Base-by-base conservation (phyloP, 2,797 vertebrate genomes). In the Rhinogobio ventralis region DNA sequence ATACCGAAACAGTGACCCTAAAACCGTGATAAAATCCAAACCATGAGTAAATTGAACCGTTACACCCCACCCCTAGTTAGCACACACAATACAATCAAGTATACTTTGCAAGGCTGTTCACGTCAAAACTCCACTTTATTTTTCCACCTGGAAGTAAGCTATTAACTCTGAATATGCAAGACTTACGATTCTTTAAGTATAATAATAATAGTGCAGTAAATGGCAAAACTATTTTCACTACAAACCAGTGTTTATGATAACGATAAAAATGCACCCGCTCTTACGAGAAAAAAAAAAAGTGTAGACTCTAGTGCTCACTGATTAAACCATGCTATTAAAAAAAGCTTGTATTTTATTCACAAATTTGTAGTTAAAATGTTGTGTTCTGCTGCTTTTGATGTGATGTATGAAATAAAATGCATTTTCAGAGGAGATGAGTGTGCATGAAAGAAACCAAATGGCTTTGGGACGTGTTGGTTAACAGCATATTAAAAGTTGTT, bases 361-460 rank as follows among this genome's bases (percentile, higher is more conserved):
- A 4, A 60, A 11, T 72, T 28, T 72, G 53, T 82, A 4, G 33
- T 46, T 46, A 17, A 28, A 64, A 64, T 8, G 30, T 74, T 46
- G 42, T 30, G 25, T 80, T 57, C 6, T 75, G 33, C 28, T 83
- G 66, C 49, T 42, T 67, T 76, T 57, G 49, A 46, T 81, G 28
- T 60, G 71, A 39, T 36, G 46, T 73, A 79, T 76, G 7, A 55
- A 89, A 87, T 86, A 82, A 87, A 87, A 76, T 57, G 77, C 74
- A 79, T 39, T 25, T 17, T 49, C 13, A 28, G 49, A 51, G 36
- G 23, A 46, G n/a, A 30, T 25, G 49, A 9, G 30, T 53, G 19
- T 45, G 13, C 19, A 39, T 64, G 36, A 73, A 64, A 33, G 28
- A 42, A 39, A 20, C 7, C 51, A 60, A 39, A 39, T 5, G 4